Percentiles rank a stretch among this genome's conserved stretches.
Conservation (phyloP, 2,888 invertebrate genomes). For the Podabrus alpinus region DNA sequence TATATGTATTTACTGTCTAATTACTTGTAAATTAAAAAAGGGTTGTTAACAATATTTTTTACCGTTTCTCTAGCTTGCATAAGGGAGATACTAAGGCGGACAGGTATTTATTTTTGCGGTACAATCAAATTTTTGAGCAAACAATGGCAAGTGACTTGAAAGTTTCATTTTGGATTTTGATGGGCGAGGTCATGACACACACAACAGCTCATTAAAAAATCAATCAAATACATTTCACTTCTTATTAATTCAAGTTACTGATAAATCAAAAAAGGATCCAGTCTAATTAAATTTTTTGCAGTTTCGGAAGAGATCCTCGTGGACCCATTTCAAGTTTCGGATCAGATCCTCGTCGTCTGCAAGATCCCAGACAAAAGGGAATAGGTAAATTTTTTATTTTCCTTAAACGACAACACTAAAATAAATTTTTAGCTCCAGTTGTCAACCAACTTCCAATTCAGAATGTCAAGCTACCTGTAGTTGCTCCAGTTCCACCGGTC, state of each 20-base stretch:
- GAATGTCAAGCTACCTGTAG: constrained; percentile 33
- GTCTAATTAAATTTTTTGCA: constrained; percentile 29
- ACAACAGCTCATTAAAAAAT: too few relatives aligned
- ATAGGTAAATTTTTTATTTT: constrained; percentile 50
- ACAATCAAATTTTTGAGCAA: background rate
- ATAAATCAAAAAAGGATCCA: background rate
- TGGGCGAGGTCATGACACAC: background rate
- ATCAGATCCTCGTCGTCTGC: constrained; percentile 63
- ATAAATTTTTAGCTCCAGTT: constrained; percentile 29
- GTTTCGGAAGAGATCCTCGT: constrained; percentile 54
- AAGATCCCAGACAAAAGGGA: constrained; percentile 68
- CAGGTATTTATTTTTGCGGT: background rate
- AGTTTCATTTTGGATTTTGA: background rate
- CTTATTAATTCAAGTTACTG: background rate
- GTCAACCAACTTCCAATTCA: constrained; percentile 34
- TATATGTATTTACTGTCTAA: too few relatives aligned
- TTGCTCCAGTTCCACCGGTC: constrained; percentile 20
- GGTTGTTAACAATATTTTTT: background rate
- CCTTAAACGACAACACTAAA: background rate
- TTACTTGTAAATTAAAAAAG: too few relatives aligned
- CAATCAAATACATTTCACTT: too few relatives aligned
- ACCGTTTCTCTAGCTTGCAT: background rate
- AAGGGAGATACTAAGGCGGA: background rate
- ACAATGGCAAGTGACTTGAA: too few relatives aligned
- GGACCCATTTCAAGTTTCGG: constrained; percentile 54